A percentile compares a stretch with the other conserved stretches of the same genome.
These are phyloP conservation scores for Apis dorsata DNA, from an alignment of 1,140 invertebrate genomes.

Conservation along the genomic window DNA sequence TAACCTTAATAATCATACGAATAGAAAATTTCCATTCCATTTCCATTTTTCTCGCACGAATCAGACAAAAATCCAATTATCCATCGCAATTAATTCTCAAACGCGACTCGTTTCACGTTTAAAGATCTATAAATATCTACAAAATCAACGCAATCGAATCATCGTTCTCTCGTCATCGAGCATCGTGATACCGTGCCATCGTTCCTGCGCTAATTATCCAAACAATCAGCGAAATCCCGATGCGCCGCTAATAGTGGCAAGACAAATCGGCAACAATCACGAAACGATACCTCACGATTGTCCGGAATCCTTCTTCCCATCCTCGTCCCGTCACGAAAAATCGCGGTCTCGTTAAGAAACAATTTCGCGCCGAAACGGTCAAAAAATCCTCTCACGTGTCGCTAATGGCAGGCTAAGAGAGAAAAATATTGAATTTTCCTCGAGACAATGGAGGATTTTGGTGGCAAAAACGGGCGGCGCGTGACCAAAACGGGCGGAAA, in stretches of 20 bases:
- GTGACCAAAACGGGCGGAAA: constrained; percentile 39
- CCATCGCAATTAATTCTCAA: not conserved
- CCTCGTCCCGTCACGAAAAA: constrained; percentile 7
- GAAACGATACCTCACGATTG: constrained; percentile 25
- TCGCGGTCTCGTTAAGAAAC: not conserved
- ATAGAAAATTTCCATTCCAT: not conserved
- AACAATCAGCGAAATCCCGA: constrained; percentile 44
- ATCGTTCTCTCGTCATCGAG: not conserved
- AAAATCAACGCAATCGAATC: not conserved
- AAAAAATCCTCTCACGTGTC: constrained; percentile 38
- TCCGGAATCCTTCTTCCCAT: not conserved
- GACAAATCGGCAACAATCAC: constrained; percentile 45
- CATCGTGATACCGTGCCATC: constrained; percentile 15
- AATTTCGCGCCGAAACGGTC: not conserved
- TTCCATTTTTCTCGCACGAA: not conserved
- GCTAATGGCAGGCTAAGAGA: not conserved
- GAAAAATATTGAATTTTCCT: constrained; percentile 37
- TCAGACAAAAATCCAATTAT: not conserved
- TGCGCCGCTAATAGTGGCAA: constrained; percentile 30
- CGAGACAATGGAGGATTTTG: constrained; percentile 33
- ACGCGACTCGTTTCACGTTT: not conserved
- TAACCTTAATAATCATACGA: not conserved
- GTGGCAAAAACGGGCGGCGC: constrained; percentile 40
- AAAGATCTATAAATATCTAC: not conserved
- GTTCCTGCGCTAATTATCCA: constrained; percentile 36